phyloP scores from a whole-genome alignment of 2,888 invertebrate species.

The Dryocosmus kuriphilus region DNA sequence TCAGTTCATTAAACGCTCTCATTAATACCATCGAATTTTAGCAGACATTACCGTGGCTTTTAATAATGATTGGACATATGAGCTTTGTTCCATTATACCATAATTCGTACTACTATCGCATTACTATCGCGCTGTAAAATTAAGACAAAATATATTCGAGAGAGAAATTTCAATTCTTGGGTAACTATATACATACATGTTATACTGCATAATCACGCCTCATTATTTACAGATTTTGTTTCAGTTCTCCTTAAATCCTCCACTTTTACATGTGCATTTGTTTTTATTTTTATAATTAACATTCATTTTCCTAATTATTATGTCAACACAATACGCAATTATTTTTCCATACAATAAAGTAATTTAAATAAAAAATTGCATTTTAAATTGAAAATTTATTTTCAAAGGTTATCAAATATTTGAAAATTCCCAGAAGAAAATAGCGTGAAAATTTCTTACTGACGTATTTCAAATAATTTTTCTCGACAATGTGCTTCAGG shows the following conservation, averaged over 20 bases:
- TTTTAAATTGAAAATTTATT: background rate
- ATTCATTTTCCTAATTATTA: background rate
- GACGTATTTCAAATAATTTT: slow-evolving; percentile 38
- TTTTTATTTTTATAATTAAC: background rate
- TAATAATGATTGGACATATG: slow-evolving; percentile 37
- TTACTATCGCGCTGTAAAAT: background rate
- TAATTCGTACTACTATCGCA: slow-evolving; percentile 14
- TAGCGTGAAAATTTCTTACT: slow-evolving; percentile 18
- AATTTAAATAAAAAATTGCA: background rate
- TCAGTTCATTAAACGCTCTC: slow-evolving; percentile 33
- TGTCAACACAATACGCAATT: background rate
- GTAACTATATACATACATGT: background rate
- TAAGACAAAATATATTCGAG: background rate
- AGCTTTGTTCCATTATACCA: slow-evolving; percentile 34
- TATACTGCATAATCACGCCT: background rate
- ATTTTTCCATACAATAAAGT: background rate
- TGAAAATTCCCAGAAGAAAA: no score
- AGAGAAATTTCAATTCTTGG: background rate
- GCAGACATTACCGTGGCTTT: slow-evolving; percentile 40
- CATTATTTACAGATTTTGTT: background rate
- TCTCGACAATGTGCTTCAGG: slow-evolving; percentile 74
- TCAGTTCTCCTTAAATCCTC: background rate
- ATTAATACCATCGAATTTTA: slow-evolving; percentile 34
- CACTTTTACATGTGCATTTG: background rate
- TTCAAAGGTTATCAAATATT: no score